Evolutionary conservation across 2,113 vertebrate species (phyloP).

Genomic region (Nerophis ophidion): DNA sequence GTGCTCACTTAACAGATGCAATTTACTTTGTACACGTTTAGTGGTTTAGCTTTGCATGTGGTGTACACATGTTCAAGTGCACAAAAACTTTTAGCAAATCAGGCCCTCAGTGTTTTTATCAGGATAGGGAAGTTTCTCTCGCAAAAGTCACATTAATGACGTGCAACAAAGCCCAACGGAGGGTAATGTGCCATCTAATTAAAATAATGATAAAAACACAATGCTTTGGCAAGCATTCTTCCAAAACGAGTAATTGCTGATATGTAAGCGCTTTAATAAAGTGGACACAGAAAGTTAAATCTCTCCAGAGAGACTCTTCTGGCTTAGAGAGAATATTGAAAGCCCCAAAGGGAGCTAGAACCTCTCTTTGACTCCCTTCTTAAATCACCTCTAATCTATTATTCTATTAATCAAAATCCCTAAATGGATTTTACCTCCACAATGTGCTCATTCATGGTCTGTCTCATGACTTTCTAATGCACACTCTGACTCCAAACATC

Average conservation of each 20-base stretch:
- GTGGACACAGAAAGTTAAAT: conserved; percentile 34
- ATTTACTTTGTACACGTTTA: too few species aligned
- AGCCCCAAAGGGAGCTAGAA: conserved; percentile 23
- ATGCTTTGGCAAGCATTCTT: conserved; percentile 9
- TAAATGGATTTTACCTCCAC: not conserved
- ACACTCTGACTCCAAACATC: not conserved
- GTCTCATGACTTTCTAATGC: not conserved
- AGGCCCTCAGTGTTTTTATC: not conserved
- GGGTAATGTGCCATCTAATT: conserved; percentile 18
- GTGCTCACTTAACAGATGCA: too few species aligned
- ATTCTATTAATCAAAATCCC: not conserved
- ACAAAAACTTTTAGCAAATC: too few species aligned
- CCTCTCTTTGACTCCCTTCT: conserved; percentile 15
- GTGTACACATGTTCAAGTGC: too few species aligned
- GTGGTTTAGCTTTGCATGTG: too few species aligned
- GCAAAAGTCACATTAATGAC: not conserved
- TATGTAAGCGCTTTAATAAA: conserved; percentile 10
- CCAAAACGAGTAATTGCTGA: not conserved
- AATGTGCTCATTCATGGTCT: not conserved
- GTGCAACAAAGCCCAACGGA: not conserved
- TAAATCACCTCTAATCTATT: conserved; percentile 7
- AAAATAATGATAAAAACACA: conserved; percentile 16
- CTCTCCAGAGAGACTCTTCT: conserved; percentile 27
- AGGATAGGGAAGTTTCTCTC: not conserved
- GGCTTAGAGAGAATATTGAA: conserved; percentile 23